Evolutionary conservation across 2,113 vertebrate genomes (phyloP).

Genomic region (Lonchura striata): DNA sequence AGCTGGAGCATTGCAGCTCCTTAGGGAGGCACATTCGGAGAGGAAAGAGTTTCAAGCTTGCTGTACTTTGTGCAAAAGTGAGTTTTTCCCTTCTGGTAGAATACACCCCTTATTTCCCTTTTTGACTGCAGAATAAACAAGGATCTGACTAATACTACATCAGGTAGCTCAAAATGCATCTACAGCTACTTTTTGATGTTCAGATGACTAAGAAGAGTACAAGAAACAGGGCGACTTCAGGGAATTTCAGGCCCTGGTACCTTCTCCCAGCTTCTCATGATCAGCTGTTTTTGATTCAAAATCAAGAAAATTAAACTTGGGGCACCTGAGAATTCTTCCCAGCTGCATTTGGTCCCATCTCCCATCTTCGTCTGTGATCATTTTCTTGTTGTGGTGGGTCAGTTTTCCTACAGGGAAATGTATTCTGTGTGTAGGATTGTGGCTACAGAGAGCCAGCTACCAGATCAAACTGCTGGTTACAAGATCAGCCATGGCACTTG

Average conservation of each 20-base stretch:
- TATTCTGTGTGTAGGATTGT: neutral
- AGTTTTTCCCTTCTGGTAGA: neutral
- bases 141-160: neutral
- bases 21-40: neutral
- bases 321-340: neutral
- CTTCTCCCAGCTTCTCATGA: neutral
- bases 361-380: neutral
- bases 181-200: neutral
- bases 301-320: neutral
- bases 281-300: neutral
- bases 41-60: neutral
- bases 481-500: neutral
- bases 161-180: neutral
- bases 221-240: neutral
- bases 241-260: neutral
- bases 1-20: neutral
- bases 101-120: neutral
- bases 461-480: neutral
- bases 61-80: neutral
- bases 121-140: neutral
- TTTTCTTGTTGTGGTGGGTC: neutral
- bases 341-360: neutral
- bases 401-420: neutral
- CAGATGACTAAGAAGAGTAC: neutral
- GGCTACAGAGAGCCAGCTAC: neutral